phyloP scores from a whole-genome alignment of 2,113 vertebrate genomes.

The Erpornis zantholeuca region DNA sequence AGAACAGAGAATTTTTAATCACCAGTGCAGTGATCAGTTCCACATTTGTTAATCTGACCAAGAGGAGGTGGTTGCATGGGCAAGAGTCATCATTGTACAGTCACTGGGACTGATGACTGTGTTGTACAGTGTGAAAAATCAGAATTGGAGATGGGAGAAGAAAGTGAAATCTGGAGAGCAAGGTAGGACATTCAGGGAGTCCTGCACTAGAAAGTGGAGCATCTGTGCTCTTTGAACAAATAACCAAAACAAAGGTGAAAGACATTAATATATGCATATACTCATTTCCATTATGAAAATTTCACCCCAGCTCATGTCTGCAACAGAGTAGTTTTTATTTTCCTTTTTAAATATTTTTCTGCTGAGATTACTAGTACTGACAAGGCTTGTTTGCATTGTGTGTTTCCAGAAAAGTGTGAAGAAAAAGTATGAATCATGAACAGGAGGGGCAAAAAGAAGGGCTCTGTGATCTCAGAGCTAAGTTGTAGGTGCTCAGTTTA shows the following conservation, averaged over 20 bases:
- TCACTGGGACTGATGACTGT: not conserved
- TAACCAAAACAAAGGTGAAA: not conserved
- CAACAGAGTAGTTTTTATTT: not conserved
- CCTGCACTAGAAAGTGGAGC: not conserved
- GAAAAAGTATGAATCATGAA: not conserved
- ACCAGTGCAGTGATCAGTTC: not conserved
- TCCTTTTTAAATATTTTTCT: not conserved
- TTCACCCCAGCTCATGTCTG: not conserved
- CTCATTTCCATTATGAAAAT: not conserved
- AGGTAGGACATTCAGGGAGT: not conserved
- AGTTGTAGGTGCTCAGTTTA: not conserved
- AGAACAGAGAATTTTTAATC: not conserved
- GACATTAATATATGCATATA: not conserved
- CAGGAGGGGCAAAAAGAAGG: not conserved
- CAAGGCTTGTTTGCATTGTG: not conserved
- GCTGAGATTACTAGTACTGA: not conserved
- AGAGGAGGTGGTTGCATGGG: slow-evolving; percentile 6
- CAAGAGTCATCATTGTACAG: not conserved
- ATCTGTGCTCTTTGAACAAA: not conserved
- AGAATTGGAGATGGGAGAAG: not conserved
- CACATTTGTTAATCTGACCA: not conserved
- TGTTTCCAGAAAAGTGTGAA: not conserved
- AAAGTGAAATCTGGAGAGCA: not conserved
- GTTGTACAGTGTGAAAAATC: not conserved
- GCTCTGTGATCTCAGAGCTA: not conserved